phyloP scores from a whole-genome alignment of 2,797 vertebrate genomes.

The Microhierax caerulescens region DNA sequence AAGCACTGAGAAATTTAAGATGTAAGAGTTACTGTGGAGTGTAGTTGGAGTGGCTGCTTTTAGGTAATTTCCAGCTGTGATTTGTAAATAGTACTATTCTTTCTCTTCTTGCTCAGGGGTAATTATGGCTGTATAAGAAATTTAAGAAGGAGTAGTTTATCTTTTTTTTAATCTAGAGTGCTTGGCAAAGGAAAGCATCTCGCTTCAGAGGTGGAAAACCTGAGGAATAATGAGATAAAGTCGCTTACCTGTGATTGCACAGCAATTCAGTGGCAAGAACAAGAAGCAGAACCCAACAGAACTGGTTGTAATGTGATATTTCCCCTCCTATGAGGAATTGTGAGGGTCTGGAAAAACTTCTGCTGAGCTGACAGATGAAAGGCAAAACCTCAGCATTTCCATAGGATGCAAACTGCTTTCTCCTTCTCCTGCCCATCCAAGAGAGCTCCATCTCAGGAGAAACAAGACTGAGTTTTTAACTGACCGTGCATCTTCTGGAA shows the following conservation, averaged over 20 bases:
- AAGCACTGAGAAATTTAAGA: background rate
- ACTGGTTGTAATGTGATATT: rapidly evolving
- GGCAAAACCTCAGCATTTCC: background rate
- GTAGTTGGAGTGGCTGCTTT: background rate
- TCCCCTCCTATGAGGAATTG: background rate
- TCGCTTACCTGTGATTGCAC: background rate
- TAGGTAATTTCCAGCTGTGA: conserved; percentile 45
- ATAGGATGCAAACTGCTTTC: background rate
- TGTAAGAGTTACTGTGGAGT: background rate
- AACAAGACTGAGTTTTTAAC: background rate
- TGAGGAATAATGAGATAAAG: background rate
- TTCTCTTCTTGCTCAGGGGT: background rate
- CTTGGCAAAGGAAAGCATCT: background rate
- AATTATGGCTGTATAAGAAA: conserved; percentile 8
- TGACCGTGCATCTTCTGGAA: background rate
- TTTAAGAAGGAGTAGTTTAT: background rate
- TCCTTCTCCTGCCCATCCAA: background rate
- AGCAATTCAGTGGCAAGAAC: background rate
- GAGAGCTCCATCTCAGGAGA: background rate
- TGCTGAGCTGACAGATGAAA: background rate
- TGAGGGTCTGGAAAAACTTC: background rate
- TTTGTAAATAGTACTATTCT: conserved; percentile 33
- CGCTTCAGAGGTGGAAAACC: background rate
- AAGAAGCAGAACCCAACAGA: background rate
- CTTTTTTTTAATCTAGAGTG: background rate